Evolutionary conservation across 2,113 vertebrate species (phyloP).

Genomic region (Mormyrus lacerda): DNA sequence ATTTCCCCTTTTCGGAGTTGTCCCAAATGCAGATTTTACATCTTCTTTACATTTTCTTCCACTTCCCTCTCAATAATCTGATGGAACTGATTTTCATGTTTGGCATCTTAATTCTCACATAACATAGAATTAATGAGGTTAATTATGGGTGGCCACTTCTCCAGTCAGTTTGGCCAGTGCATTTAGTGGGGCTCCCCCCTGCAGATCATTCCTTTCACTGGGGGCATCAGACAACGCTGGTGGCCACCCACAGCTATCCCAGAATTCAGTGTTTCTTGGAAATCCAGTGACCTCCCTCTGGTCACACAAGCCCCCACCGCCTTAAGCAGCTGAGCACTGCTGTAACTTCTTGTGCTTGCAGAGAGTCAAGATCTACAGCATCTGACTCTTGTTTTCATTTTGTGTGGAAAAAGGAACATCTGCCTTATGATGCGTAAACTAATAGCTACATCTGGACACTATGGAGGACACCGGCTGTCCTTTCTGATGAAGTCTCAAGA

Average conservation of each 20-base stretch:
- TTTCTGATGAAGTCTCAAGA: neutral
- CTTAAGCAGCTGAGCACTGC: neutral
- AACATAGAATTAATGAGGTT: neutral
- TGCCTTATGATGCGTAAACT: neutral
- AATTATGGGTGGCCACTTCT: neutral
- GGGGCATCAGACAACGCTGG: neutral
- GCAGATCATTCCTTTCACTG: neutral
- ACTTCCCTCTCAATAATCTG: neutral
- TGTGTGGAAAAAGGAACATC: neutral
- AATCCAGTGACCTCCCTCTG: neutral
- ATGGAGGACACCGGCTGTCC: neutral
- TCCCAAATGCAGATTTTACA: neutral
- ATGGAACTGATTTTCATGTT: neutral
- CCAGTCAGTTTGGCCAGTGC: neutral
- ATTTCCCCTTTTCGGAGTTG: neutral
- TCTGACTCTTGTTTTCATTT: neutral
- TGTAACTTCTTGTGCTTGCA: neutral
- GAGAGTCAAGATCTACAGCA: neutral
- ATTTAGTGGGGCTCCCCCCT: neutral
- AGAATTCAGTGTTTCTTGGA: neutral
- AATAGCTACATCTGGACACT: neutral
- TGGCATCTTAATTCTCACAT: neutral
- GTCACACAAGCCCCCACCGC: neutral
- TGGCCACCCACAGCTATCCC: neutral
- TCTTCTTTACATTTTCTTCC: neutral